phyloP scores from a whole-genome alignment of 2,888 invertebrate species.

The Netelia virgata region DNA sequence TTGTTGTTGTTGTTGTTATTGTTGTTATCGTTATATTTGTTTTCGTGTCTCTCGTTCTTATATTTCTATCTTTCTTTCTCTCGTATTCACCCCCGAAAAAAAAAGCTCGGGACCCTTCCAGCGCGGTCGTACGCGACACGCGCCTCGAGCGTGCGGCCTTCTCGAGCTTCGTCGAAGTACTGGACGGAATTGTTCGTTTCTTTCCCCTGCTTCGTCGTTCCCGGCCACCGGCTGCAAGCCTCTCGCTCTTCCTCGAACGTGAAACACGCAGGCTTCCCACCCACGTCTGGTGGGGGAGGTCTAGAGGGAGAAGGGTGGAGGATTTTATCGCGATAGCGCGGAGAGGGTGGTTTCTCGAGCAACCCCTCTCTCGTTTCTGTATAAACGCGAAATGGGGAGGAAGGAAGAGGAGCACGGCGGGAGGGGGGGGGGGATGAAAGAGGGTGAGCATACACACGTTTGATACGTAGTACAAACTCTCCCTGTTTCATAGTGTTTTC shows the following conservation, averaged over 20 bases:
- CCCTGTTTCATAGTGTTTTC: neutral
- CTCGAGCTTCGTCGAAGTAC: conserved; percentile 80
- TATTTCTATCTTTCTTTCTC: neutral
- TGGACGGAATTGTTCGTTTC: conserved; percentile 72
- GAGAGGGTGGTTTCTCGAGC: conserved; percentile 22
- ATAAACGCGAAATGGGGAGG: neutral
- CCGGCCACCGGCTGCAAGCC: conserved; percentile 43
- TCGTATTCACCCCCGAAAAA: neutral
- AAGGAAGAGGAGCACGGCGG: no score
- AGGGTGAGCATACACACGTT: neutral
- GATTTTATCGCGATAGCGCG: conserved; percentile 36
- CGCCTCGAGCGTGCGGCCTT: conserved; percentile 65
- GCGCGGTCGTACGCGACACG: conserved; percentile 56
- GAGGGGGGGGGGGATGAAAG: neutral
- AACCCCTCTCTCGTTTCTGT: conserved; percentile 7
- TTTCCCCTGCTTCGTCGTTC: conserved; percentile 46
- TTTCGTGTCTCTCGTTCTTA: no score
- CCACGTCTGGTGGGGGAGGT: conserved; percentile 43
- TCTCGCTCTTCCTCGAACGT: conserved; percentile 54
- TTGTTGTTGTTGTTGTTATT: no score
- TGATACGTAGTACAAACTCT: neutral
- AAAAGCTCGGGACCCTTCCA: neutral
- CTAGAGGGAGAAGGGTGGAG: neutral
- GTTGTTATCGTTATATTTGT: no score
- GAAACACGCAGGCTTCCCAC: conserved; percentile 64